Evolutionary conservation across 1,140 invertebrate species (phyloP), one percentile per base, ranked within the genome.

Genomic region (Dendrolimus kikuchii): DNA sequence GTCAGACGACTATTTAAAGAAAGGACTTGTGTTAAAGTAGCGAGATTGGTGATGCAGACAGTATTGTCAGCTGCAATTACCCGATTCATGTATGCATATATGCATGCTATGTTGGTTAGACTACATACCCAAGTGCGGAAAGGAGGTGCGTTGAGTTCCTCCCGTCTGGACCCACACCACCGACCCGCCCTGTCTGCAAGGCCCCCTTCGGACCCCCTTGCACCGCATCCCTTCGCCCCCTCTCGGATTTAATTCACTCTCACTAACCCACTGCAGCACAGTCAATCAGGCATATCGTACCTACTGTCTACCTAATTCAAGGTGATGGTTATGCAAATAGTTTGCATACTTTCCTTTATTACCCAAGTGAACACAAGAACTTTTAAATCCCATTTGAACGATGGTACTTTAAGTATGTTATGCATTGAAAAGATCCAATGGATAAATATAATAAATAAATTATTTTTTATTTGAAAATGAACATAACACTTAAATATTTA

Each of bases 191-290:
- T 70, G 81, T 81, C 77, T 85, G 76, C 76, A 72, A 59, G 60
- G 60, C 66, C 56, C 71, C 68, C 48, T 59, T 23, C 23, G 23
- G 23, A 37, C 59, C 64, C 47, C 40, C 53, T 55, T 68, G 61
- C 74, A 66, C 58, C 70, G 60, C 62, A 56, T 63, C 62, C 62
- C 50, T 49, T 40, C 41, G 39, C 50, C 53, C 54, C 51, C 66
- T 70, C 48, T 38, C 60, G 49, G 49, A 62, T 70, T 72, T 83
- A 82, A 82, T 86, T 86, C 81, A 86, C 82, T 86, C 82, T 86
- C 82, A 86, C 82, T 86, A 86, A 86, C 82, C 82, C 79, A 86
- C 80, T 86, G 80, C 82, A 86, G 74, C 73, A 74, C 71, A 82
- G 73, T 84, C 82, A 74, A 82, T 84, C 82, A 82, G 77, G 78